A percentile compares a stretch with the other conserved stretches of the same genome.
Evolutionary conservation across 1,140 invertebrate genomes (phyloP).

Genomic region (Dreissena rostriformis): DNA sequence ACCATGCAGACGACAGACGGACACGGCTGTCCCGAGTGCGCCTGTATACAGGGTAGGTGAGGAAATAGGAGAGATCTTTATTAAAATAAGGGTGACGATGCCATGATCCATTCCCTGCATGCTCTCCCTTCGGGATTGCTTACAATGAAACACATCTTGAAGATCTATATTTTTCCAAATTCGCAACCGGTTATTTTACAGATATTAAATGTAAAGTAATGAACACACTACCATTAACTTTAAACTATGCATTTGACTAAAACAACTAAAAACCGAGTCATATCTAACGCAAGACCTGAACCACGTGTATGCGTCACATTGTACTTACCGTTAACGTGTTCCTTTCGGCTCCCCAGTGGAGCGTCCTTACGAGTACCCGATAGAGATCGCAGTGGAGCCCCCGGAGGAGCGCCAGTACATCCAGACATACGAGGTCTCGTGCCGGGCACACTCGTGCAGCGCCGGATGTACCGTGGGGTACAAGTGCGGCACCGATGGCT

Average conservation of each 20-base stretch:
- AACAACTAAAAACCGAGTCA: no score
- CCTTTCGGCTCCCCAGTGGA: background rate
- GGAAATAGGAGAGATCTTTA: background rate
- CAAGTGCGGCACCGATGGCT: slow-evolving; percentile 34
- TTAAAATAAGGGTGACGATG: no score
- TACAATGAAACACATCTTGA: no score
- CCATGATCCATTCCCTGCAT: no score
- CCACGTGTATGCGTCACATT: background rate
- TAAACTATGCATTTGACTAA: no score
- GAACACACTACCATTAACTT: no score
- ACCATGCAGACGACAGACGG: slow-evolving; percentile 38
- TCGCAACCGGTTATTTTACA: no score
- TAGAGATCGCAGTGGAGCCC: slow-evolving; percentile 20
- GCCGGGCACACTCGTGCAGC: slow-evolving; percentile 18
- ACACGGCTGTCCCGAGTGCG: slow-evolving; percentile 36
- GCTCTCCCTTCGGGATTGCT: no score
- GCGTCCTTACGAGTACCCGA: slow-evolving; percentile 5
- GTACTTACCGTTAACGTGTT: background rate
- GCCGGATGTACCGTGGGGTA: slow-evolving; percentile 38
- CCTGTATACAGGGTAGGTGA: slow-evolving; percentile 30
- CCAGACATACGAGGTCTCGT: slow-evolving; percentile 12
- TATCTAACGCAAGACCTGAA: no score
- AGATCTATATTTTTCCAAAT: no score
- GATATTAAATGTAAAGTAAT: no score
- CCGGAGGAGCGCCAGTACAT: slow-evolving; percentile 1